Evolutionary conservation across 2,888 invertebrate species (phyloP).

Genomic region (Acleris literana): DNA sequence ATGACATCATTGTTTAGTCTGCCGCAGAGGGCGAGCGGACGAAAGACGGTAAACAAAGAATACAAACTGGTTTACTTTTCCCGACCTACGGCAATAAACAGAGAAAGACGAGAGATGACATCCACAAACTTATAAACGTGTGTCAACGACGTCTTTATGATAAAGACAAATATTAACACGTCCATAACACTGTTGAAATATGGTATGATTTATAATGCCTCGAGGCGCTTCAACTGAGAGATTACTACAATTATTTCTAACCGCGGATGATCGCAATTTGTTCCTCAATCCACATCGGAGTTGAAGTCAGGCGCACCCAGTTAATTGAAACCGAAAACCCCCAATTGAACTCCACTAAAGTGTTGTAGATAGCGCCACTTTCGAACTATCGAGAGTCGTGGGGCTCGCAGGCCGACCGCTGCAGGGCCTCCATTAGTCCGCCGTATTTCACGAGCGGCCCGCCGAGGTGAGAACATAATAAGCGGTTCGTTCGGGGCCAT

Average conservation of each 20-base stretch:
- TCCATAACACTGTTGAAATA: conserved; percentile 8
- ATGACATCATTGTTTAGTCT: conserved; percentile 65
- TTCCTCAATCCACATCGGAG: conserved; percentile 4
- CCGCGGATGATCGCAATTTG: conserved; percentile 9
- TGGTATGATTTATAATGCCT: conserved; percentile 10
- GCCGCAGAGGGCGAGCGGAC: conserved; percentile 42
- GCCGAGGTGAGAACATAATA: conserved; percentile 83
- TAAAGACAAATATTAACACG: conserved; percentile 6
- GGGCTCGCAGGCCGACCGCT: conserved; percentile 48
- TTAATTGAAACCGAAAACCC: conserved; percentile 33
- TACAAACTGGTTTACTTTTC: conserved; percentile 35
- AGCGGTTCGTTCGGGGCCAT: conserved; percentile 79
- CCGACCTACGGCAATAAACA: conserved; percentile 36
- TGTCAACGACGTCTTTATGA: conserved; percentile 15
- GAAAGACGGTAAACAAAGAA: conserved; percentile 28
- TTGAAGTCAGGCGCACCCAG: conserved; percentile 8
- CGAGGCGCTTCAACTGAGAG: background rate
- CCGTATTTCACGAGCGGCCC: conserved; percentile 78
- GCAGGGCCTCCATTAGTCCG: conserved; percentile 72
- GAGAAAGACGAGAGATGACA: conserved; percentile 28
- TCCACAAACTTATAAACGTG: conserved; percentile 18
- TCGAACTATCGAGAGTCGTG: conserved; percentile 59
- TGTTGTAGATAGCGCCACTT: conserved; percentile 65
- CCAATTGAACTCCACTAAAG: conserved; percentile 38
- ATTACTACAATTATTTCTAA: conserved; percentile 13